Evolutionary conservation across 2,113 vertebrate species (phyloP).

Genomic region (Hippocampus barbouri): DNA sequence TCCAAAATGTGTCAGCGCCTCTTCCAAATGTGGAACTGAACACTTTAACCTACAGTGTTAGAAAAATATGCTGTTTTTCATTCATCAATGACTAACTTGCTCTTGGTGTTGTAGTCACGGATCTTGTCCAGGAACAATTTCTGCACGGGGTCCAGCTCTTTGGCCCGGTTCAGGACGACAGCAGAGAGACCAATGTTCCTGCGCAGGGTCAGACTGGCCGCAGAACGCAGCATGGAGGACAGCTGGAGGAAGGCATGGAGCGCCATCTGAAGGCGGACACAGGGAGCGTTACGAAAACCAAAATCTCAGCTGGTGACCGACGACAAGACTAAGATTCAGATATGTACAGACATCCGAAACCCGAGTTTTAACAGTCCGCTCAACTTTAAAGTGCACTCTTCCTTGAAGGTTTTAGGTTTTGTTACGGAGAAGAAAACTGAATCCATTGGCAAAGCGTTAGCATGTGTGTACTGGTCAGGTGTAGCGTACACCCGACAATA

Average conservation of each 20-base stretch:
- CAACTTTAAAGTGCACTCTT: neutral
- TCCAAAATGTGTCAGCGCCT: neutral
- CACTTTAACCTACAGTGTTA: neutral
- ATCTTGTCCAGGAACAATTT: constrained; percentile 96
- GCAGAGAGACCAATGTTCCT: constrained; percentile 92
- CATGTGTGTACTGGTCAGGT: neutral
- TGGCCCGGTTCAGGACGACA: constrained; percentile 77
- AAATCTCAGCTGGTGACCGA: neutral
- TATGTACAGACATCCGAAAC: no score
- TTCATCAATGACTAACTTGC: constrained; percentile 77
- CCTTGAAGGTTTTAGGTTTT: neutral
- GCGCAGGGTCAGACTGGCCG: constrained; percentile 69
- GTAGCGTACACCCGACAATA: neutral
- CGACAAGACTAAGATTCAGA: neutral
- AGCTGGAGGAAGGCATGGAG: constrained; percentile 76
- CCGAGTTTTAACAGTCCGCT: neutral
- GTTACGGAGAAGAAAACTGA: neutral
- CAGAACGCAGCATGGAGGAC: constrained; percentile 74
- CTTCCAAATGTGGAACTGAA: neutral
- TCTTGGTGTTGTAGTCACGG: constrained; percentile 85
- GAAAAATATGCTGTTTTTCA: neutral
- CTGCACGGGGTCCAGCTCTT: constrained; percentile 89
- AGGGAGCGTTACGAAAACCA: neutral
- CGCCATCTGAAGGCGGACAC: constrained; percentile 74
- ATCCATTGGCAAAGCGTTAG: neutral